Base-by-base conservation (phyloP, 2,888 invertebrate species). In the Drosophila infuscata region DNA sequence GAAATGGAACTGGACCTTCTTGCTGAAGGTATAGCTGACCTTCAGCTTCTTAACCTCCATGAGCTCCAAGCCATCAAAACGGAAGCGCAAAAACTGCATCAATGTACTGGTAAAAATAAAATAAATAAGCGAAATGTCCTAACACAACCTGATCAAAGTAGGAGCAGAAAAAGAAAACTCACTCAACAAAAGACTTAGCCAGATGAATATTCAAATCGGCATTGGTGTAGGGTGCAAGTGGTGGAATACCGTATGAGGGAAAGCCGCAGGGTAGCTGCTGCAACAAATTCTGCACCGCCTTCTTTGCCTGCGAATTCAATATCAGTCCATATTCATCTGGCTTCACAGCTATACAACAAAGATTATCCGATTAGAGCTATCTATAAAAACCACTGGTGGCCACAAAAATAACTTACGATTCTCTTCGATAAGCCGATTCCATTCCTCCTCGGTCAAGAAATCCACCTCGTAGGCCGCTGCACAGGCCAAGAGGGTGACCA, bases 231-330 rank as follows among this genome's bases (percentile, higher is more conserved):
- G 92, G 92, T 8, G 92, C 92, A 59, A 92, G 54, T 20, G 92
- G 91, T 0, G 92, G 92, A n/a, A 92, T 70, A 20, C 89, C 91
- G 54, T 88, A 82, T 36, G 87, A 75, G 4, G 91, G 91, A 71
- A 89, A 92, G n/a, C 92, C 92, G 46, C 92, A 92, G 38, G 92
- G 92, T 80, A 92, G 76, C 62, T 91, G 91, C 3, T 80, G 65
- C 36, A 90, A 11, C 12, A 89, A 11, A 33, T 84, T 82, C 5
- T 79, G 77, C 4, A 92, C 11, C 0, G 74, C 81, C 61, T 91
- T 91, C 71, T 91, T 92, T 30, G 79, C 92, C 61, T 90, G 85
- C 0, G 76, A 71, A 46, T 91, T 91, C 56, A 92, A 70, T 32
- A 92, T 88, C 79, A 89, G 68, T 17, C 92, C 92, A 12, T 70